Conservation (phyloP, 2,888 invertebrate genomes). For the Thumatha senex region DNA sequence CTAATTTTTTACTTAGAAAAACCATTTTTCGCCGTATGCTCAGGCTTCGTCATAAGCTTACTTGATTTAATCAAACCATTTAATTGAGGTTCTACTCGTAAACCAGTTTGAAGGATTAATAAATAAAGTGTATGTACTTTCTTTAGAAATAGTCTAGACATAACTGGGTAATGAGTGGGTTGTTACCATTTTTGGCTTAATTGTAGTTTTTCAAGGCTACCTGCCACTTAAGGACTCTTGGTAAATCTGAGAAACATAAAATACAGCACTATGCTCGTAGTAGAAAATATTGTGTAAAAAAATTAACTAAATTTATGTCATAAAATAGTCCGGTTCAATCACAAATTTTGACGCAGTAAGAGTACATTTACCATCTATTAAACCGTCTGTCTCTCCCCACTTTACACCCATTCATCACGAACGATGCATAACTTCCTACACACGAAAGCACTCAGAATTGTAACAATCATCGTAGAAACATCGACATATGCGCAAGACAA, state of each 20-base stretch:
- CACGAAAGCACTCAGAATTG: constrained; percentile 71
- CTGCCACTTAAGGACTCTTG: background rate
- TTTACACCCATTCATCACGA: constrained; percentile 69
- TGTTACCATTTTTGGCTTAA: background rate
- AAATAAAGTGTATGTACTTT: no score
- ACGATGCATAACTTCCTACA: constrained; percentile 62
- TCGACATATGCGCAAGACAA: constrained; percentile 80
- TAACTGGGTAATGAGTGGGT: background rate
- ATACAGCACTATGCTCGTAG: no score
- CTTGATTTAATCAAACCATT: background rate
- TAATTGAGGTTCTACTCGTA: background rate
- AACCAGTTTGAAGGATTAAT: no score
- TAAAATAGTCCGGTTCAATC: background rate
- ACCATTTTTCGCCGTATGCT: constrained; percentile 3
- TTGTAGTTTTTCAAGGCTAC: background rate
- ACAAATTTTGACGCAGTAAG: constrained; percentile 22
- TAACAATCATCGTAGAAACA: constrained; percentile 69
- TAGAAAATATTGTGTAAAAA: no score
- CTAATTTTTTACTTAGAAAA: constrained; percentile 3
- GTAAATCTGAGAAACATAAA: no score
- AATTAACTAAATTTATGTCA: no score
- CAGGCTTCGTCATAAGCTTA: background rate
- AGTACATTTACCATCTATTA: constrained; percentile 35
- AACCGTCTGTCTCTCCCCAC: constrained; percentile 31
- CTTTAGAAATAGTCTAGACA: no score